Percentiles rank a stretch among this genome's conserved stretches.
These are phyloP conservation scores for Congeria kusceri DNA, from an alignment of 2,888 invertebrate species.

Conservation along the genomic window DNA sequence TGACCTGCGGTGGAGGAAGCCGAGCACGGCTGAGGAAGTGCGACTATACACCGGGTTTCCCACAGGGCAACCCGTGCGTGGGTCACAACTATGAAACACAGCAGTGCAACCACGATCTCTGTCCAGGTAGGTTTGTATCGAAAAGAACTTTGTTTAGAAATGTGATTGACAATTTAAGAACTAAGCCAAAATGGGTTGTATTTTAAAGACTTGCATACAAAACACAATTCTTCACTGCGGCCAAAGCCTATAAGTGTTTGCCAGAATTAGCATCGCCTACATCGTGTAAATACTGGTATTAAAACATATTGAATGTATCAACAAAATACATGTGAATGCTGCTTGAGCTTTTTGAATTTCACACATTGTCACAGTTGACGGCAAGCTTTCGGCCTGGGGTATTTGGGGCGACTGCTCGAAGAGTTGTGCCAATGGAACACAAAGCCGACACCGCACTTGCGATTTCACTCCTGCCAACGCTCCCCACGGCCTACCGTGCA, in stretches of 20 bases:
- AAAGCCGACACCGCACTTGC: slow-evolving; percentile 67
- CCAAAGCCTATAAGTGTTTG: too few relatives aligned
- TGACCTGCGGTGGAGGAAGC: slow-evolving; percentile 19
- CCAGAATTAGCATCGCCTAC: too few relatives aligned
- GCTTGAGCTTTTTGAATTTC: too few relatives aligned
- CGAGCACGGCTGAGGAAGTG: slow-evolving; percentile 11
- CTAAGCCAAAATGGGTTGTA: too few relatives aligned
- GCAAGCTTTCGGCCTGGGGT: slow-evolving; percentile 72
- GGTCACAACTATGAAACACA: slow-evolving; percentile 22
- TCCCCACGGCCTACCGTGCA: slow-evolving; percentile 32
- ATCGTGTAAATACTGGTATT: too few relatives aligned
- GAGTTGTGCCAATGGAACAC: slow-evolving; percentile 78
- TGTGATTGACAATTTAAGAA: too few relatives aligned
- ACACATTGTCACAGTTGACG: slow-evolving; percentile 74
- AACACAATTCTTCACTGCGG: too few relatives aligned
- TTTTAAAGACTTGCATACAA: too few relatives aligned
- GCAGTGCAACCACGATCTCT: slow-evolving; percentile 10
- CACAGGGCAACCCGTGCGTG: slow-evolving; percentile 27
- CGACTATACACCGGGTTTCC: slow-evolving; percentile 12
- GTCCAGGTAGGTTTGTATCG: slow-evolving; percentile 18
- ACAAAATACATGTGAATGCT: too few relatives aligned
- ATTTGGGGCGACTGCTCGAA: slow-evolving; percentile 74
- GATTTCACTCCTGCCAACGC: slow-evolving; percentile 36
- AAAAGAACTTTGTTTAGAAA: too few relatives aligned
- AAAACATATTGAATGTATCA: too few relatives aligned